Evolutionary conservation across 2,888 invertebrate species (phyloP), one percentile per base, ranked within the genome.

Genomic region (Drosophila austrosaltans): DNA sequence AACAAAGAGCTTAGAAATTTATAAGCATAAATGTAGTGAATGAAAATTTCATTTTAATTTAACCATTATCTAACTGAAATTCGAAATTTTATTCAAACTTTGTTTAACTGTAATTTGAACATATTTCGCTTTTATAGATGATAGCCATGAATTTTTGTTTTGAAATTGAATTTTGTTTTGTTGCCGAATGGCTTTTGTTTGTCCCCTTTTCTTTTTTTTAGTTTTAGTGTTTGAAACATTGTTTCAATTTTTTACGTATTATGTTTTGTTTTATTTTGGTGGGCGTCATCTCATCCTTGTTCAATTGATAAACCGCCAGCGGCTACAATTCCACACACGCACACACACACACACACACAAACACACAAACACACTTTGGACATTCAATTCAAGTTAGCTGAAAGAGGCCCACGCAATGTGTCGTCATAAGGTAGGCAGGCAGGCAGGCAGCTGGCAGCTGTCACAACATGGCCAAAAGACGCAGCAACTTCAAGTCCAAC

Each of bases 271-370:
- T 58, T 32, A 25, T 32, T 42, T 63, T n/a, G 39, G 81, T 78
- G 85, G 82, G 85, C 69, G 78, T 63, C 28, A 53, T 32, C 66
- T 48, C 72, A 53, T 63, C 72, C 72, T 56, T 71, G 79, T 78
- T 76, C 82, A 72, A 76, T 78, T 80, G 82, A 80, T 82, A 82
- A 82, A 78, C 66, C 69, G 78, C 69, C 68, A 62, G 73, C 70
- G 58, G 78, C 73, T 74, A 72, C 72, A 69, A 76, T 65, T 65
- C 48, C 57, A 65, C 62, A 62, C 67, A 70, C 44, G 58, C 67
- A 70, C 44, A 12, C 3, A 39, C 36, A 8, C 7, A 36, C 36
- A 36, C 36, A 36, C 8, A 36, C 36, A 36, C 61, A 63, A 59
- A 62, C 66, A 69, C 42, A 30, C 28, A 30, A 2, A 22, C 22